Base-by-base conservation (phyloP, 2,797 vertebrate genomes). In the Eulemur rubriventer region DNA sequence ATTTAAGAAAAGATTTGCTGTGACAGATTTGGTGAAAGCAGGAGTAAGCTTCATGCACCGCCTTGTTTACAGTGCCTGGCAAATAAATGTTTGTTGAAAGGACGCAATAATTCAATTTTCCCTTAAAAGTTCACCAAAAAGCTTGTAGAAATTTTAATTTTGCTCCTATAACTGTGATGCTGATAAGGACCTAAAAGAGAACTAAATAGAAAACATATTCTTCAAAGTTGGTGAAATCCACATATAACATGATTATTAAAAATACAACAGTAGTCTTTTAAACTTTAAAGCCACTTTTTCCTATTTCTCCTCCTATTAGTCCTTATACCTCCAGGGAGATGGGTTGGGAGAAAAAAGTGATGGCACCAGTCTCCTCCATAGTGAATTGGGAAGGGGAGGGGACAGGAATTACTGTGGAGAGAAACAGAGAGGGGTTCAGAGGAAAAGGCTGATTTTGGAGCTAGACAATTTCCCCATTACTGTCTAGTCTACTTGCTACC, bases 221-320 rank as follows among this genome's bases (percentile, higher is more conserved):
- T 94, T 57, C 46, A 83, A 92, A 94, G 28, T 91, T 88, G 52
- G 63, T 92, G 48, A 93, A 90, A 85, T 92, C 26, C 38, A 73
- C 35, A 5, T 82, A 18, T 87, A 41, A 83, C 20, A 22, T 79
- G 7, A 63, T 88, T 94, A 73, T 86, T 78, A 67, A 17, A 79
- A 43, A 96, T 83, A 85, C 5, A 76, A 79, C 70, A 86, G 50
- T 33, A 93, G 55, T 57, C 69, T 48, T 86, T 89, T 59, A 79
- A 63, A 72, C 43, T 93, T 94, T 81, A 89, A 89, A 43, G 48
- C 41, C 57, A 5, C 46, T 81, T 72, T 6, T 91, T 87, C 57
- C 48, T 76, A 4, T 86, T 63, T 35, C 43, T 87, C 43, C 30
- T 92, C 41, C 61, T 78, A 28, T 92, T 90, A 90, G 13, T 90